phyloP scores from a whole-genome alignment of 2,797 vertebrate species.

The Gobio occitaniae region DNA sequence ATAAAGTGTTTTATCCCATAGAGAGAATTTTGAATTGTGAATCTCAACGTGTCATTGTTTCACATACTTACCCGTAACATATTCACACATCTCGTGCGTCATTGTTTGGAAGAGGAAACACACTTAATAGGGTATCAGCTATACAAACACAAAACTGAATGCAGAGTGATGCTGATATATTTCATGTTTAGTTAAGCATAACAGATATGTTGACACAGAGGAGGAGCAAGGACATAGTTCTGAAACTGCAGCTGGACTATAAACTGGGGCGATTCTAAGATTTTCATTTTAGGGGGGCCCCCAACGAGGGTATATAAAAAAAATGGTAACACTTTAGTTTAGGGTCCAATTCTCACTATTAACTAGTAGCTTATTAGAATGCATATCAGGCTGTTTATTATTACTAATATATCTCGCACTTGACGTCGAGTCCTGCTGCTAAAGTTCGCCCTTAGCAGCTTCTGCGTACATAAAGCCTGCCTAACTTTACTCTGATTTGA shows the following conservation, averaged over 20 bases:
- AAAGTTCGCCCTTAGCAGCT: too few species aligned
- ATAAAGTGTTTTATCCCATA: background rate
- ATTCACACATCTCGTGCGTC: background rate
- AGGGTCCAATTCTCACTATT: too few species aligned
- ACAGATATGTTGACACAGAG: background rate
- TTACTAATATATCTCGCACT: too few species aligned
- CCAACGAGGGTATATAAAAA: too few species aligned
- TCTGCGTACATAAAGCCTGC: too few species aligned
- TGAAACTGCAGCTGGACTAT: conserved; percentile 15
- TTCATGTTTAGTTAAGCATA: conserved; percentile 25
- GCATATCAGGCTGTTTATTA: too few species aligned
- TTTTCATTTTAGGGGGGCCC: too few species aligned
- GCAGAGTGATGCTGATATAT: conserved; percentile 1
- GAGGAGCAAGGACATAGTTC: background rate
- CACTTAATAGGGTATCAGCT: conserved; percentile 14
- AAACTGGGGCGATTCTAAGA: too few species aligned
- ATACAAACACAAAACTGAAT: conserved; percentile 20
- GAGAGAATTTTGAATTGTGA: background rate
- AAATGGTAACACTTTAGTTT: too few species aligned
- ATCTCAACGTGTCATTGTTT: background rate
- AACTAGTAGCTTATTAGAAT: too few species aligned
- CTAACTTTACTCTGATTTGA: too few species aligned
- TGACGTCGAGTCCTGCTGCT: too few species aligned
- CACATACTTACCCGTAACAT: background rate
- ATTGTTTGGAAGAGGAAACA: conserved; percentile 14